Base-by-base conservation (phyloP, 1,140 invertebrate species). In the Pteromalus puparum region DNA sequence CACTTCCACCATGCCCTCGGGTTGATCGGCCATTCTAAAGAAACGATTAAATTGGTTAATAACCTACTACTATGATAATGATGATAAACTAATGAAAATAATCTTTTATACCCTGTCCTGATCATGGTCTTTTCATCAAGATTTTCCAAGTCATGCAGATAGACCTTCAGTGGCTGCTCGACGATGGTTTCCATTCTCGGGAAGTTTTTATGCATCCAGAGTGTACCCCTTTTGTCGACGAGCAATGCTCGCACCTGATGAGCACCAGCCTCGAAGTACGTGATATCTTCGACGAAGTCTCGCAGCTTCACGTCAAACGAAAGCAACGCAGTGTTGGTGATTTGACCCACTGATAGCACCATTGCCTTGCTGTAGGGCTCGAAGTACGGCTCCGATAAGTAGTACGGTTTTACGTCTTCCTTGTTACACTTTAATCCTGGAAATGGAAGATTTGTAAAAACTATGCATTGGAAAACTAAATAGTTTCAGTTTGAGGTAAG, bases 121-220 rank as follows among this genome's bases (percentile, higher is more conserved):
- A 78, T 79, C 21, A 92, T 86, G 18, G 78, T 85, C 28, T 86
- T 83, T 42, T 86, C 42, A 74, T 90, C 88, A 21, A 93, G 86
- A 87, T 92, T 93, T 86, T 93, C 92, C 48, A 93, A 89, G 7
- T 92, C 89, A 61, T 89, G 87, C 2, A 93, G 86, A 83, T 92
- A 90, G 76, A 93, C 92, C 85, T 92, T 92, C 0, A 92, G 85
- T 0, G 91, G 88, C 68, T 92, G 92, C 76, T 93, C 92, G 2
- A 88, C 68, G 53, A 92, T 88, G 0, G 86, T 90, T 85, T 93
- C 92, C 80, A 90, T 88, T 74, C 92, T 83, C 1, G 92, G 92
- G 85, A 93, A 93, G 84, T 91, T 87, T 80, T 92, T 92, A 73
- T 93, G 91, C 88, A 92, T 92, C 92, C 92, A 92, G 24, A 93